Conservation (phyloP, 2,888 invertebrate species). For the Aporophyla lueneburgensis region DNA sequence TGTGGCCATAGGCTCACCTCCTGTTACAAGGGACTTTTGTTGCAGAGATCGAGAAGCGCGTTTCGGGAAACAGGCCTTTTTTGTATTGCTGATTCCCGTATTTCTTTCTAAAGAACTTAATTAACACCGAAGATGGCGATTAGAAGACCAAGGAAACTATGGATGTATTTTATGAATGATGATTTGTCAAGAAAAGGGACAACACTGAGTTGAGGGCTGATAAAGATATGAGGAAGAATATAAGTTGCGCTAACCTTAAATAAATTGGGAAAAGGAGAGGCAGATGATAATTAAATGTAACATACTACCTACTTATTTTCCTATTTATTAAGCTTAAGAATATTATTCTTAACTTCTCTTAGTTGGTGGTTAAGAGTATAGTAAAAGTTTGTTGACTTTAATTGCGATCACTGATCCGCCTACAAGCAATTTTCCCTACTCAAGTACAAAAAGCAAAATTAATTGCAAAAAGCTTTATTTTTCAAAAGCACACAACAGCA, state of each 20-base stretch:
- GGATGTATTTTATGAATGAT: background rate
- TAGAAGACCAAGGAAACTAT: background rate
- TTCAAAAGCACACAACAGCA: background rate
- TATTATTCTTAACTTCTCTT: background rate
- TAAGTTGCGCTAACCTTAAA: background rate
- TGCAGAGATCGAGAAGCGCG: too few relatives aligned
- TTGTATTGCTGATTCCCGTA: background rate
- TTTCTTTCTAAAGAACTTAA: background rate
- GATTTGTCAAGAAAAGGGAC: background rate
- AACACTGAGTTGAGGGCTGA: background rate
- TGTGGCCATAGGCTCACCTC: too few relatives aligned
- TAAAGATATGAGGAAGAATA: background rate
- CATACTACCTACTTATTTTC: background rate
- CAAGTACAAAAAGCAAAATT: background rate
- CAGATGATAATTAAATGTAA: conserved; percentile 2
- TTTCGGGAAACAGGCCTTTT: background rate
- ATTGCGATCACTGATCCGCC: background rate
- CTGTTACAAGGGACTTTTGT: background rate
- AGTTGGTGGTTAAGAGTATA: background rate
- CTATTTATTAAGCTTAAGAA: background rate
- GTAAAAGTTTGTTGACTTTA: conserved; percentile 1
- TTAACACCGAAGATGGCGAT: background rate
- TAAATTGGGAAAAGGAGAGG: background rate
- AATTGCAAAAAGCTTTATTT: too few relatives aligned
- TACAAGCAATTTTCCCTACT: background rate